Evolutionary conservation across 2,797 vertebrate genomes (phyloP).

Genomic region (Perdix hodgsoniae): DNA sequence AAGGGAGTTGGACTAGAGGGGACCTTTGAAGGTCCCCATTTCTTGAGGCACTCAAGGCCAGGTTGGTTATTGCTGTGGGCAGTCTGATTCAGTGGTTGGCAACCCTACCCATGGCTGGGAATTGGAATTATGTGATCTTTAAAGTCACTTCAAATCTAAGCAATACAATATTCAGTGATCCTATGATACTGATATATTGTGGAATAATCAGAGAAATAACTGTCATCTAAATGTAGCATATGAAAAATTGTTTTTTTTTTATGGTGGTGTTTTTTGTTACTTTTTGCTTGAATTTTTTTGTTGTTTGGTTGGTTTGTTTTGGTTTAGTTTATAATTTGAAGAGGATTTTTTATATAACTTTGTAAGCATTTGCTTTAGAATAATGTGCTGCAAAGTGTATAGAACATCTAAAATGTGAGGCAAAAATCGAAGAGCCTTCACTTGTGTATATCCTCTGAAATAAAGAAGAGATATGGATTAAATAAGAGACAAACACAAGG

Average conservation of each 20-base stretch:
- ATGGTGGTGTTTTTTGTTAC: neutral
- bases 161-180: no score
- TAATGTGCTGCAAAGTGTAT: neutral
- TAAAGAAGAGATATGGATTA: neutral
- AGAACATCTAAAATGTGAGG: neutral
- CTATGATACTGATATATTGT: neutral
- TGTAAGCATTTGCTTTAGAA: neutral
- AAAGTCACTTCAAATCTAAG: neutral
- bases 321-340: neutral
- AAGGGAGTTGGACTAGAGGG: no score
- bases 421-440: neutral
- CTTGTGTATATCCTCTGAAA: neutral
- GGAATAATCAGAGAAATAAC: neutral
- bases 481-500: fast-evolving
- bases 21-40: no score
- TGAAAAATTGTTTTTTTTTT: neutral
- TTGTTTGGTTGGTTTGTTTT: neutral
- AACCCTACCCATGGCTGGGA: neutral
- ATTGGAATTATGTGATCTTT: neutral
- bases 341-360: neutral
- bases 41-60: neutral
- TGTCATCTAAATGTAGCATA: neutral
- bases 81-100: neutral
- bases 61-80: neutral
- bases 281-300: neutral